Conservation (phyloP, 92 coral and sea anemone species). For the Epizoanthus rinbou region DNA sequence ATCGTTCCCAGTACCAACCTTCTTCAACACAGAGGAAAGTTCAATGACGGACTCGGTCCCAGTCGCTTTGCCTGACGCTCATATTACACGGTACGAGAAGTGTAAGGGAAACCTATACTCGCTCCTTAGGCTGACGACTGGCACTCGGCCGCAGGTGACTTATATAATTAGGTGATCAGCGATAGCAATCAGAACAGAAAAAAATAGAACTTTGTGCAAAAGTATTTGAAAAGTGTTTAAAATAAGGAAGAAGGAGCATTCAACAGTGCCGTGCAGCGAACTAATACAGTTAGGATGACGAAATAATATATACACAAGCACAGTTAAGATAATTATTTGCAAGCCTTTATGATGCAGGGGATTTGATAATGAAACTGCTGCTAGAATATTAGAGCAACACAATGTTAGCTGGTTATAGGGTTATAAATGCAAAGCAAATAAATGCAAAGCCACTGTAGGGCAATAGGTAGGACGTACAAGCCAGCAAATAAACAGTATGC, state of each 20-base stretch:
- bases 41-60: constrained; percentile 21
- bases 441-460: too few relatives aligned
- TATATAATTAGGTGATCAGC: neutral
- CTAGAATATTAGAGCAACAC: too few relatives aligned
- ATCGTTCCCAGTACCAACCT: neutral
- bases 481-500: neutral
- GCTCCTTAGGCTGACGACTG: constrained; percentile 46
- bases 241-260: neutral
- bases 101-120: neutral
- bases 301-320: neutral
- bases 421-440: too few relatives aligned
- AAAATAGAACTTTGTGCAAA: neutral
- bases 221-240: neutral
- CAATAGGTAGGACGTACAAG: too few relatives aligned
- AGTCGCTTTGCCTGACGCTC: constrained; percentile 23
- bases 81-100: constrained; percentile 33
- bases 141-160: constrained; percentile 16
- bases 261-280: neutral
- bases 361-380: too few relatives aligned
- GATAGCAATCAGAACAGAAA: neutral
- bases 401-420: too few relatives aligned
- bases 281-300: neutral
- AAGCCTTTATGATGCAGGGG: neutral
- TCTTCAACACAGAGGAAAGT: constrained; percentile 21
- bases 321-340: neutral